Percentiles rank a stretch among this genome's conserved stretches.
Evolutionary conservation across 2,888 invertebrate species (phyloP).

Genomic region (Crepidodera aurea): DNA sequence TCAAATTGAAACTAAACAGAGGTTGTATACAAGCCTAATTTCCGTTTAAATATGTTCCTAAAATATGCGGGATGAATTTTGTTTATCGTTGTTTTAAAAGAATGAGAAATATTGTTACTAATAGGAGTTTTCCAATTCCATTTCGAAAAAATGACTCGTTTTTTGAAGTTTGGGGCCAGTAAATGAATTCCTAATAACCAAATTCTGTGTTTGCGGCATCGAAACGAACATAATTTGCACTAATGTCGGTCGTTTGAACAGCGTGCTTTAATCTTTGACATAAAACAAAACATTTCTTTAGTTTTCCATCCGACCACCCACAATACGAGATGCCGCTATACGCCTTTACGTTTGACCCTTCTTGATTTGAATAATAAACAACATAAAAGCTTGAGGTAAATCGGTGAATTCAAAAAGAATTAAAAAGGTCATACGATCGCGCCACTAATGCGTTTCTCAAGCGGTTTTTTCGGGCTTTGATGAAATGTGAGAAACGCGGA

Average conservation of each 20-base stretch:
- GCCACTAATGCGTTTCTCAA: not conserved
- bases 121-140: too few species aligned
- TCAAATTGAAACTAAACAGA: conserved; percentile 50
- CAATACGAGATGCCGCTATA: not conserved
- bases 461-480: not conserved
- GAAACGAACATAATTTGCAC: too few species aligned
- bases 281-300: conserved; percentile 19
- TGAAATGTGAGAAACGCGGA: too few species aligned
- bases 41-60: not conserved
- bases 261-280: conserved; percentile 12
- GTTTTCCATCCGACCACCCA: conserved; percentile 18
- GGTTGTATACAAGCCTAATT: conserved; percentile 11
- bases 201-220: too few species aligned
- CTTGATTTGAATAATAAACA: conserved; percentile 18
- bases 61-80: too few species aligned
- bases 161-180: too few species aligned
- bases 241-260: not conserved
- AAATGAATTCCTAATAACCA: too few species aligned
- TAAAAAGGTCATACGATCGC: not conserved
- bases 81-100: too few species aligned
- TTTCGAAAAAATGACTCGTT: too few species aligned
- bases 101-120: too few species aligned
- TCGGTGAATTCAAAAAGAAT: not conserved
- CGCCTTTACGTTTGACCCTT: conserved; percentile 12
- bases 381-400: conserved; percentile 16